These are phyloP conservation scores for Petrophora chlorosata DNA, from an alignment of 2,888 invertebrate species.

Conservation along the genomic window DNA sequence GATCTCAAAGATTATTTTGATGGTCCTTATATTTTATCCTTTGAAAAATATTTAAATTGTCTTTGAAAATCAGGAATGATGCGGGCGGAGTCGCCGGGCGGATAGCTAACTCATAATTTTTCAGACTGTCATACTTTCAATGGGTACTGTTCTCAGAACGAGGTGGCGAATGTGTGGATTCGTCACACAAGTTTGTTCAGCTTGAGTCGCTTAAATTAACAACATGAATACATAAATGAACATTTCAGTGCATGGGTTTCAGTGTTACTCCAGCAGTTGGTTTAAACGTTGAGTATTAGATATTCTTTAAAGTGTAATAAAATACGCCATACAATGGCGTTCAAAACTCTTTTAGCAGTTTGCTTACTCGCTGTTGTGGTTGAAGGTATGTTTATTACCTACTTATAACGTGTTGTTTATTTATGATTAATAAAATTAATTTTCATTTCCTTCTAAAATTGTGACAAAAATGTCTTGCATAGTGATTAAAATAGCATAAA, in stretches of 20 bases:
- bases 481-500: too few relatives aligned
- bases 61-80: too few relatives aligned
- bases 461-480: too few relatives aligned
- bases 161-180: constrained; percentile 42
- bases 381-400: constrained; percentile 50
- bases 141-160: constrained; percentile 36
- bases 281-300: constrained; percentile 3
- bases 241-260: constrained; percentile 43
- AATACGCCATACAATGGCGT: constrained; percentile 42
- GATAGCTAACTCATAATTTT: background rate
- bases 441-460: too few relatives aligned
- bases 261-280: constrained; percentile 50
- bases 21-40: too few relatives aligned
- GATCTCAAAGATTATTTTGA: too few relatives aligned
- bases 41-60: too few relatives aligned
- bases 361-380: constrained; percentile 43
- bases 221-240: constrained; percentile 62
- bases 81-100: background rate
- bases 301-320: constrained; percentile 34
- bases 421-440: too few relatives aligned
- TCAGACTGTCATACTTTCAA: background rate
- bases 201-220: constrained; percentile 53
- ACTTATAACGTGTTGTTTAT: too few relatives aligned
- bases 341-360: constrained; percentile 42
- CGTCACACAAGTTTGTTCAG: constrained; percentile 67